Evolutionary conservation across 2,113 vertebrate genomes (phyloP).

Genomic region (Pachyramphus minor): DNA sequence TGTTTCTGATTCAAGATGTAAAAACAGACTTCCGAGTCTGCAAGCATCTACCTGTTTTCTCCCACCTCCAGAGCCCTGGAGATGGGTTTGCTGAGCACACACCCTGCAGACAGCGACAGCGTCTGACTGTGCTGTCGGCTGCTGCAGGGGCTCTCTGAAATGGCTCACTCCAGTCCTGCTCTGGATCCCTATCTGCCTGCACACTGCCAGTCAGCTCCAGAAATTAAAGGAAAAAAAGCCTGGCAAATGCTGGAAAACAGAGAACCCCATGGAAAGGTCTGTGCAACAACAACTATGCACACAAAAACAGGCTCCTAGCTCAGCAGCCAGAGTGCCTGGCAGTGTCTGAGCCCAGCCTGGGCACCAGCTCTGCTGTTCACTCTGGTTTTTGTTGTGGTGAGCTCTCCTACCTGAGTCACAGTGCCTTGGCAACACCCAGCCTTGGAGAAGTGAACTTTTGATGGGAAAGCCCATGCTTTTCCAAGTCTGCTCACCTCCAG

Average conservation of each 20-base stretch:
- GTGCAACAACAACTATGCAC: accelerated
- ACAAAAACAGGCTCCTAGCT: neutral
- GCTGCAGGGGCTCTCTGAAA: neutral
- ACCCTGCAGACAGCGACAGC: neutral
- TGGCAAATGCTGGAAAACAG: neutral
- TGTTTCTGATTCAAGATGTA: constrained; percentile 48
- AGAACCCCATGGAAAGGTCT: neutral
- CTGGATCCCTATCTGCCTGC: neutral
- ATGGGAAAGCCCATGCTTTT: neutral
- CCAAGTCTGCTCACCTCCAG: neutral
- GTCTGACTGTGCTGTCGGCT: neutral
- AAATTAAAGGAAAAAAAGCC: neutral
- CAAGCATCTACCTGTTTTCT: constrained; percentile 19
- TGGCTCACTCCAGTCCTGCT: neutral
- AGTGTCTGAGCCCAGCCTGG: neutral
- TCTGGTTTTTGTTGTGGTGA: neutral
- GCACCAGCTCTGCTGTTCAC: accelerated
- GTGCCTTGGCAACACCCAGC: accelerated
- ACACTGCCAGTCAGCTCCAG: neutral
- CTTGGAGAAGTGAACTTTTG: accelerated
- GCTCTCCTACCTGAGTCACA: neutral
- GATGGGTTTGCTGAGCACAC: constrained; percentile 35
- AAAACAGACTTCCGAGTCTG: constrained; percentile 18
- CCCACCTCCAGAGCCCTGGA: neutral
- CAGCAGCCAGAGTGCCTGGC: neutral